Evolutionary conservation across 2,113 vertebrate genomes (phyloP).

Genomic region (Melanocharis versteri): DNA sequence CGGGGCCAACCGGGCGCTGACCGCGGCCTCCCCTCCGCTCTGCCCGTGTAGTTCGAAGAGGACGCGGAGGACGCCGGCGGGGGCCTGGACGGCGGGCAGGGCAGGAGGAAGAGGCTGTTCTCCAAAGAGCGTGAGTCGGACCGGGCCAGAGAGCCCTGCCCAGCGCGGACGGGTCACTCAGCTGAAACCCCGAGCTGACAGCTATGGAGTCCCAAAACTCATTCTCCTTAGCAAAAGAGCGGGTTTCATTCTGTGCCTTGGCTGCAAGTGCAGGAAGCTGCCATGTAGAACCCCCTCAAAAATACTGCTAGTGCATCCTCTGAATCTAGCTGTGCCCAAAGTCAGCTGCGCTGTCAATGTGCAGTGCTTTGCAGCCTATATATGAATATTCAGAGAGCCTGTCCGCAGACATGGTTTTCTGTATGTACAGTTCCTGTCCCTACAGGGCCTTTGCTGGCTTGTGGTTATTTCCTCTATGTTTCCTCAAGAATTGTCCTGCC

Average conservation of each 20-base stretch:
- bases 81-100: constrained; percentile 84
- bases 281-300: neutral
- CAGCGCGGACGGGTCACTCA: too few relatives aligned
- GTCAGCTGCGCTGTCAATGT: neutral
- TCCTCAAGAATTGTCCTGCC: neutral
- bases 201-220: neutral
- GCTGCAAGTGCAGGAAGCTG: neutral
- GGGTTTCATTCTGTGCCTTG: neutral
- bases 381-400: neutral
- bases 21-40: neutral
- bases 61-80: constrained; percentile 85
- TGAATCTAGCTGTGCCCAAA: neutral
- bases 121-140: constrained; percentile 87
- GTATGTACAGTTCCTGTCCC: too few relatives aligned
- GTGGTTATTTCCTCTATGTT: neutral
- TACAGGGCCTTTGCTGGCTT: neutral
- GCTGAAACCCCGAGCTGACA: neutral
- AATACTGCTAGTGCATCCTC: neutral
- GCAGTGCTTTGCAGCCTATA: neutral
- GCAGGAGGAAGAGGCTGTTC: constrained; percentile 90
- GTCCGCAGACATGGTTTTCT: neutral
- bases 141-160: neutral
- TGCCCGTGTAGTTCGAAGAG: constrained; percentile 80
- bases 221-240: fast-evolving
- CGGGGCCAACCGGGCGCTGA: neutral